Evolutionary conservation across 2,797 vertebrate species (phyloP).

Genomic region (Lacerta viridis): DNA sequence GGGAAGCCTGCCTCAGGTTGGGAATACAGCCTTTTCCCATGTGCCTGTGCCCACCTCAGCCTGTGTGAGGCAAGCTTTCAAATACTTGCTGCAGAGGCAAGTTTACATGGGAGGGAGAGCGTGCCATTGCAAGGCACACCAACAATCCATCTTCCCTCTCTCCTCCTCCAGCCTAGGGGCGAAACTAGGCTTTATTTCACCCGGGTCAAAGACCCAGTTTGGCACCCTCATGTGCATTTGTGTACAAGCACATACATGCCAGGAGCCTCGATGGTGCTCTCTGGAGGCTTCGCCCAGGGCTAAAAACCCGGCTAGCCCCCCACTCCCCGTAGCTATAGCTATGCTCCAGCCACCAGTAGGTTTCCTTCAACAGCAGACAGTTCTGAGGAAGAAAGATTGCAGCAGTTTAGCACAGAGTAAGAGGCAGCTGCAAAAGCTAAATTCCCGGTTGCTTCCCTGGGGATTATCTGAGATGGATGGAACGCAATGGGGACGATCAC

Average conservation of each 20-base stretch:
- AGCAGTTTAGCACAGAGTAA: not conserved
- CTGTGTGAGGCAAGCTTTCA: not conserved
- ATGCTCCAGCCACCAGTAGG: not conserved
- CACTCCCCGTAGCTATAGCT: too few species aligned
- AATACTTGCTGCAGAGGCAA: not conserved
- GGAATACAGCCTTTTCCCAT: not conserved
- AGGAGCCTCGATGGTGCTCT: too few species aligned
- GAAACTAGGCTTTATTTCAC: too few species aligned
- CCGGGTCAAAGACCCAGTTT: too few species aligned
- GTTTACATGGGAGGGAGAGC: not conserved
- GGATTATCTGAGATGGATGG: not conserved
- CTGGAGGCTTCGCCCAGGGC: too few species aligned
- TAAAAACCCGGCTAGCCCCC: too few species aligned
- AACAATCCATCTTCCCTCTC: not conserved
- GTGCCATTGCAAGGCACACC: not conserved
- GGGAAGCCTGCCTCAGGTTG: not conserved
- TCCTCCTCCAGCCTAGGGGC: too few species aligned
- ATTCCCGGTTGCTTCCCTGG: not conserved
- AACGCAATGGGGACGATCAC: not conserved
- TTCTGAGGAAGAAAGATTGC: conserved; percentile 17
- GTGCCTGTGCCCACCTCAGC: not conserved
- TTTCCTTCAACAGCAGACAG: not conserved
- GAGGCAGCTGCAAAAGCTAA: not conserved
- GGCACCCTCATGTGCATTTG: too few species aligned
- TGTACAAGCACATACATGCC: too few species aligned